A percentile compares a stretch with the other conserved stretches of the same genome.
Conservation (phyloP, 2,113 vertebrate species). For the Porphyrio hochstetteri region DNA sequence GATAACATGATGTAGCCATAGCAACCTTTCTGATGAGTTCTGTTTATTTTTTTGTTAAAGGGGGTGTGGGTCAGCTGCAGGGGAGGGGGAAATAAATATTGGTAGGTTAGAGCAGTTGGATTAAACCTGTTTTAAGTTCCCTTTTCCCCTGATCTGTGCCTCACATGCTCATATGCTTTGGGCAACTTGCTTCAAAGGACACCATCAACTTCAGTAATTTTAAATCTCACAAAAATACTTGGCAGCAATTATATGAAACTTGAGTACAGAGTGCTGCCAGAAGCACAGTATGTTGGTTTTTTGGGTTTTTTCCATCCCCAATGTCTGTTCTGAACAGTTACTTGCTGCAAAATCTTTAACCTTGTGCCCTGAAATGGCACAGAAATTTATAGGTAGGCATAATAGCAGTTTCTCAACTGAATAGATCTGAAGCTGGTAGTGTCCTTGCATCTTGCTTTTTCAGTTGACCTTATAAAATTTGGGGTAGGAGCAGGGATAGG, state of each 20-base stretch:
- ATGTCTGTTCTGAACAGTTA: neutral
- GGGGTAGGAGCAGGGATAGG: neutral
- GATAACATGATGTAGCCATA: neutral
- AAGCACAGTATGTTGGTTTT: neutral
- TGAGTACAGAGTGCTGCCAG: neutral
- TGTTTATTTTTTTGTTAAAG: neutral
- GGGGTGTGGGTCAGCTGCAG: neutral
- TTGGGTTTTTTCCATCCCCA: neutral
- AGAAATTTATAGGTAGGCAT: neutral
- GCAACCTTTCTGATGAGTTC: neutral
- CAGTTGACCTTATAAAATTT: neutral
- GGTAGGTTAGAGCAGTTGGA: neutral
- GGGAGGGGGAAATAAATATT: conserved; percentile 20
- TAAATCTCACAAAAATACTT: neutral
- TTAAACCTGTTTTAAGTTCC: neutral
- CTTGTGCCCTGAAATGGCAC: neutral
- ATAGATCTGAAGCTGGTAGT: conserved; percentile 54
- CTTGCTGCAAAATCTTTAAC: neutral
- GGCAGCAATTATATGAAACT: neutral
- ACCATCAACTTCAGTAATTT: conserved; percentile 48
- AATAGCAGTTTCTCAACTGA: neutral
- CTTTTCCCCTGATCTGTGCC: neutral
- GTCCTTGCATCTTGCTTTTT: conserved; percentile 51
- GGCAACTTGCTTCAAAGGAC: conserved; percentile 49
- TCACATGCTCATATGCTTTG: conserved; percentile 3